Evolutionary conservation across 1,140 invertebrate genomes (phyloP).

Genomic region (Chionoecetes opilio): DNA sequence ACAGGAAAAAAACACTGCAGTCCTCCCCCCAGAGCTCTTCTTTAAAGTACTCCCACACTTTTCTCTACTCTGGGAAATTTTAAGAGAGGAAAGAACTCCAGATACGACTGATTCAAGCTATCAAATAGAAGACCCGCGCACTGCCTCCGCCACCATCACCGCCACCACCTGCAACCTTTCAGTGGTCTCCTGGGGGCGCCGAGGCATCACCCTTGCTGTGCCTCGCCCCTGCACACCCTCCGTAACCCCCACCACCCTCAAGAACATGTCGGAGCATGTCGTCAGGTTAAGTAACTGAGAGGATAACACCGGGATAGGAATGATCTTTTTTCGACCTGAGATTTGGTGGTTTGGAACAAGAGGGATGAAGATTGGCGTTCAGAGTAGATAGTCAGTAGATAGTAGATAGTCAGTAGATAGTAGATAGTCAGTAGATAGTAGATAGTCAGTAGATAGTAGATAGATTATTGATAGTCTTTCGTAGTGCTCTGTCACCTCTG

Average conservation of each 20-base stretch:
- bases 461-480: no score
- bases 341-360: no score
- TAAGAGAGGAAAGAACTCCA: not conserved
- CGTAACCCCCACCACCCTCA: not conserved
- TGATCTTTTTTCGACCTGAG: not conserved
- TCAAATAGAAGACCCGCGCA: not conserved
- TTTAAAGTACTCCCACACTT: not conserved
- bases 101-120: not conserved
- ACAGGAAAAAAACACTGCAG: not conserved
- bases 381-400: no score
- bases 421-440: no score
- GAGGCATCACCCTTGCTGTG: not conserved
- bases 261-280: no score
- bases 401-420: no score
- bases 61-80: not conserved
- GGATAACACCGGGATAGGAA: not conserved
- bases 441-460: no score
- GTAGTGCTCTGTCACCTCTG: not conserved
- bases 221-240: not conserved
- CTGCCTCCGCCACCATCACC: not conserved
- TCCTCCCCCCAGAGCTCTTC: not conserved
- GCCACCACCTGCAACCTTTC: not conserved
- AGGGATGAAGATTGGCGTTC: no score
- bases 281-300: constrained; percentile 1
- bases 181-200: not conserved